Evolutionary conservation across 1,140 invertebrate genomes (phyloP), one percentile per base, ranked within the genome.

Genomic region (Ericerus pela): DNA sequence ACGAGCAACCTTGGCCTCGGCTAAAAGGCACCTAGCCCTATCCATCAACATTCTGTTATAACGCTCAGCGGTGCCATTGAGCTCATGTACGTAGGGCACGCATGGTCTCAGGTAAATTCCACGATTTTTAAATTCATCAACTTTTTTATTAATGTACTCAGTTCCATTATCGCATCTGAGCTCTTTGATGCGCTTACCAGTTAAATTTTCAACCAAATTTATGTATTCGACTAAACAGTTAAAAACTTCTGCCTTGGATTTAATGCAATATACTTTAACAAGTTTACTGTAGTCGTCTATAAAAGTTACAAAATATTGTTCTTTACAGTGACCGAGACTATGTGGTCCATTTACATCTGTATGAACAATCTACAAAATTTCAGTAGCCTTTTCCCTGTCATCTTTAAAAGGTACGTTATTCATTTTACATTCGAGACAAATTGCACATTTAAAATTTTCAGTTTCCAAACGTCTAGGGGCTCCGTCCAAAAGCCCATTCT

Each of bases 41-140:
- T 38, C 52, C 12, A 58, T 26, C n/a, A 41, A 16, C 8, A 62
- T 66, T 1, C 62, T 59, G 57, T 67, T 67, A n/a, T 59, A 51
- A 27, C 65, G 31, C 58, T 67, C 68, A 26, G 61, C 59, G 2
- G 66, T 53, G 12, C 67, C 68, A 60, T 71, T 70, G 52, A 66
- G 63, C 57, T 71, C 55, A 10, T 67, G 68, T 8, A 59, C 65
- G 53, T 68, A 68, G 2, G 65, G 57, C 22, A 63, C 60, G 2
- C 62, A 66, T n/a, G 28, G 51, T 26, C 63, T 53, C 47, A 61
- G 56, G 10, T 58, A 31, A 22, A 67, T 63, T 14, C 64, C 64
- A 11, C 65, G 63, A 51, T 70, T 65, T 38, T 26, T 61, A 62
- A 43, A 54, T 4, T 55, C 29, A n/a, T 56, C 18, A 18, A 58